These are phyloP conservation scores for Cavia aperea DNA, from an alignment of 2,113 vertebrate genomes.

Conservation along the genomic window DNA sequence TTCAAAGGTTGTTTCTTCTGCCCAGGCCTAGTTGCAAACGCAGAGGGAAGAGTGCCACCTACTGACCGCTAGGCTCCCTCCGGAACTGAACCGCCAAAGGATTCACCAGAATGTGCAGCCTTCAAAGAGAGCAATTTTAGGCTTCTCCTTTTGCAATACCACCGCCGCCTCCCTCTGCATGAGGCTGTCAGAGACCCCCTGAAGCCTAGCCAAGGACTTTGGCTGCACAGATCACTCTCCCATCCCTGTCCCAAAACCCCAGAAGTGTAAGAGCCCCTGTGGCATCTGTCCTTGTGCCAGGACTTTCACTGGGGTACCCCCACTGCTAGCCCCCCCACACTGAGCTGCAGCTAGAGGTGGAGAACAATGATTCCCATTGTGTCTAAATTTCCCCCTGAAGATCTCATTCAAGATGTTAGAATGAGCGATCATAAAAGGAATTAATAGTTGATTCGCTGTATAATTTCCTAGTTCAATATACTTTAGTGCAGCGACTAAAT, in stretches of 20 bases:
- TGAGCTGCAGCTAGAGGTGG: slow-evolving; percentile 73
- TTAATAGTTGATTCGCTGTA: slow-evolving; percentile 89
- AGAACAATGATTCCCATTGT: slow-evolving; percentile 85
- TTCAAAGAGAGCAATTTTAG: neutral
- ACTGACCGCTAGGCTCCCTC: slow-evolving; percentile 33
- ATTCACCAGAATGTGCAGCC: neutral
- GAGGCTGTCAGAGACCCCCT: neutral
- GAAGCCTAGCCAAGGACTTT: neutral
- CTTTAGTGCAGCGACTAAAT: slow-evolving; percentile 87
- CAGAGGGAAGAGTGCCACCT: slow-evolving; percentile 66
- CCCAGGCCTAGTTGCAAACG: neutral
- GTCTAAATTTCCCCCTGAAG: slow-evolving; percentile 84
- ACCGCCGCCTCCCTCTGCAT: neutral
- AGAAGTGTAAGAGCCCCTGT: neutral
- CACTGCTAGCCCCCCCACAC: slow-evolving; percentile 50
- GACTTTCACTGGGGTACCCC: slow-evolving; percentile 55
- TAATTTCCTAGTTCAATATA: slow-evolving; percentile 92
- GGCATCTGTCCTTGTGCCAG: slow-evolving; percentile 53
- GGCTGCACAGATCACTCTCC: too few relatives aligned
- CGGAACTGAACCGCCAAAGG: neutral
- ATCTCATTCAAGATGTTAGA: slow-evolving; percentile 85
- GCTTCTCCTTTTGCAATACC: neutral
- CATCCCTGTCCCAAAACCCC: neutral
- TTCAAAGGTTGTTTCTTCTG: neutral
- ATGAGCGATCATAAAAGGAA: slow-evolving; percentile 88